Evolutionary conservation across 1,140 invertebrate genomes (phyloP).

Genomic region (Heliothis virescens): DNA sequence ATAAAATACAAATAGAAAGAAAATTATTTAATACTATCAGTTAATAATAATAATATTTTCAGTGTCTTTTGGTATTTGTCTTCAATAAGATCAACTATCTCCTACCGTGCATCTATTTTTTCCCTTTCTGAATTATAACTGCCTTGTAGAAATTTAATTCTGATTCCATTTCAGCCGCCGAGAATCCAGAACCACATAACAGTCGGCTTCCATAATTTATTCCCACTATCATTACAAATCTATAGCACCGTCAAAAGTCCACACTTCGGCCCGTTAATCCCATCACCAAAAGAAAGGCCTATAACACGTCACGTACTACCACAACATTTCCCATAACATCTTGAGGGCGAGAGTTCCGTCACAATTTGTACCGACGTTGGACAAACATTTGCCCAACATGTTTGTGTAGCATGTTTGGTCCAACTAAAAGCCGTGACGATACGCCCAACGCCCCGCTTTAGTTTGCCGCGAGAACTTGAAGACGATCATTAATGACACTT

Average conservation of each 20-base stretch:
- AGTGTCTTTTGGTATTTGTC: too few relatives aligned
- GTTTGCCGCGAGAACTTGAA: constrained; percentile 37
- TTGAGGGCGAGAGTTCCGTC: constrained; percentile 57
- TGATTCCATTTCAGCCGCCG: not conserved
- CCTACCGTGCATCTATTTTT: too few relatives aligned
- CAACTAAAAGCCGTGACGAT: constrained; percentile 63
- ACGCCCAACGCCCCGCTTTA: constrained; percentile 61
- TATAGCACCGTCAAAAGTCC: not conserved
- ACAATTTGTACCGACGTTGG: constrained; percentile 57
- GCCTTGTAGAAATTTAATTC: too few relatives aligned
- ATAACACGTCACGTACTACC: constrained; percentile 35
- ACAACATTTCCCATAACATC: constrained; percentile 32
- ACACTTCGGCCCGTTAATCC: constrained; percentile 7
- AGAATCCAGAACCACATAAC: not conserved
- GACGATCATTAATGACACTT: constrained; percentile 44
- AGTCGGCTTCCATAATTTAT: not conserved
- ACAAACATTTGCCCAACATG: constrained; percentile 64
- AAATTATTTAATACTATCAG: too few relatives aligned
- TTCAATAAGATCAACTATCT: too few relatives aligned
- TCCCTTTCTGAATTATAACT: too few relatives aligned
- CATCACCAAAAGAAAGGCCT: constrained; percentile 8
- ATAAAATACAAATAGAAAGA: not conserved
- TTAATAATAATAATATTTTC: too few relatives aligned
- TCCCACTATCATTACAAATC: not conserved
- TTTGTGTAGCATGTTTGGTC: constrained; percentile 60